A percentile compares a stretch with the other conserved stretches of the same genome.
phyloP scores from a whole-genome alignment of 2,888 invertebrate genomes.

The Hypolimnas misippus region DNA sequence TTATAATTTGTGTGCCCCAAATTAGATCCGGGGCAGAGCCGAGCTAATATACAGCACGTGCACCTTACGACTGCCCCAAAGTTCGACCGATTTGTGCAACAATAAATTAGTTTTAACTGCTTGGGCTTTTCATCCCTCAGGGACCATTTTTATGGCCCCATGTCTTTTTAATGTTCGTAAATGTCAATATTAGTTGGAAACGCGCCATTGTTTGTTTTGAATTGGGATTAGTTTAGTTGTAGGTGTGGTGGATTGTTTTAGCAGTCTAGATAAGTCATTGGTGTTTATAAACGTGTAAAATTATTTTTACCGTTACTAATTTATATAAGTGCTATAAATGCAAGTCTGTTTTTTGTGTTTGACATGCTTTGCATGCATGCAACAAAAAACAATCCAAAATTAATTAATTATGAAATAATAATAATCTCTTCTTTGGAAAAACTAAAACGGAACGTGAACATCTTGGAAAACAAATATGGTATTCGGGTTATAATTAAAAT shows the following conservation, averaged over 20 bases:
- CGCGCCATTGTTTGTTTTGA: conserved; percentile 2
- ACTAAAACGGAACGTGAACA: too few species aligned
- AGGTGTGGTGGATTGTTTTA: background rate
- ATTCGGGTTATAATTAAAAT: too few species aligned
- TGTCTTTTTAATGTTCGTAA: conserved; percentile 30
- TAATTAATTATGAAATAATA: too few species aligned
- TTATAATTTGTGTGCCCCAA: conserved; percentile 42
- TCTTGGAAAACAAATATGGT: too few species aligned
- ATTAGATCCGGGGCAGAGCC: conserved; percentile 37
- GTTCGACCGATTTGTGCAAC: conserved; percentile 37
- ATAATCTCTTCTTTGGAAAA: too few species aligned
- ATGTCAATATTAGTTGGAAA: conserved; percentile 19
- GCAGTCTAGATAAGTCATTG: background rate
- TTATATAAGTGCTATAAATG: too few species aligned
- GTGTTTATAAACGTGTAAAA: too few species aligned
- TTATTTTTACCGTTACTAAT: too few species aligned
- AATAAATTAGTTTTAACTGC: conserved; percentile 46
- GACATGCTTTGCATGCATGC: too few species aligned
- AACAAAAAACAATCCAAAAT: too few species aligned
- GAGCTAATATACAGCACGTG: conserved; percentile 43
- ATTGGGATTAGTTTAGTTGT: background rate
- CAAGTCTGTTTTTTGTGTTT: too few species aligned
- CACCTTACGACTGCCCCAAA: conserved; percentile 43
- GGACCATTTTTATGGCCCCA: conserved; percentile 33
- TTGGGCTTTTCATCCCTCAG: conserved; percentile 33